Percentiles rank a stretch among this genome's conserved stretches.
These are phyloP conservation scores for Cephus pygmeus DNA, from an alignment of 2,888 invertebrate species.

Conservation along the genomic window DNA sequence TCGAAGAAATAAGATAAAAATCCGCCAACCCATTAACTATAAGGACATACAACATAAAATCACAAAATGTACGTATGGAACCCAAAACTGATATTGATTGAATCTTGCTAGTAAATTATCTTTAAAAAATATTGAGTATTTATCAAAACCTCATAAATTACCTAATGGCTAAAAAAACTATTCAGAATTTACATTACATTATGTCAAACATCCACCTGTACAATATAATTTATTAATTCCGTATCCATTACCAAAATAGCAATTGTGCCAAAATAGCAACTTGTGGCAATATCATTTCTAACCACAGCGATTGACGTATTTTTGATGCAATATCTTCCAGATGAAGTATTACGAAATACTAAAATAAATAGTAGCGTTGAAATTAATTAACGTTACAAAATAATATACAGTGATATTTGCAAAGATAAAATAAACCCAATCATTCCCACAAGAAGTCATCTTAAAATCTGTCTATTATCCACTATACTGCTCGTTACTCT, in stretches of 20 bases:
- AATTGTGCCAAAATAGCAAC: background rate
- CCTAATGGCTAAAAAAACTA: background rate
- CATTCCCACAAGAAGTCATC: too few species aligned
- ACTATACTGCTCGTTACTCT: too few species aligned
- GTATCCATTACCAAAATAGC: background rate
- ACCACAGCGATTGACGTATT: background rate
- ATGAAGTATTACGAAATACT: background rate
- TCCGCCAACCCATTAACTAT: background rate
- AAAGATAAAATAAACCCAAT: background rate
- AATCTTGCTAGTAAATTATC: background rate
- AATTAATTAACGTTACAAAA: background rate
- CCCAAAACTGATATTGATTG: background rate
- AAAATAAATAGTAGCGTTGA: background rate
- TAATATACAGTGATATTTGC: background rate
- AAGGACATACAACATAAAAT: background rate
- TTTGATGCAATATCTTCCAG: background rate
- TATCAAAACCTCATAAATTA: too few species aligned
- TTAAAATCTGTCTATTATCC: too few species aligned
- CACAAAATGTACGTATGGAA: background rate
- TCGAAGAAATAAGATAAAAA: background rate
- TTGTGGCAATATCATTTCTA: background rate
- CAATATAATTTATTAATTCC: background rate
- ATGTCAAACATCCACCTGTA: background rate
- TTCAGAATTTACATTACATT: background rate
- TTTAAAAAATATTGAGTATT: background rate